phyloP scores from a whole-genome alignment of 2,797 vertebrate genomes.

The Rhabdophis nuchalis region DNA sequence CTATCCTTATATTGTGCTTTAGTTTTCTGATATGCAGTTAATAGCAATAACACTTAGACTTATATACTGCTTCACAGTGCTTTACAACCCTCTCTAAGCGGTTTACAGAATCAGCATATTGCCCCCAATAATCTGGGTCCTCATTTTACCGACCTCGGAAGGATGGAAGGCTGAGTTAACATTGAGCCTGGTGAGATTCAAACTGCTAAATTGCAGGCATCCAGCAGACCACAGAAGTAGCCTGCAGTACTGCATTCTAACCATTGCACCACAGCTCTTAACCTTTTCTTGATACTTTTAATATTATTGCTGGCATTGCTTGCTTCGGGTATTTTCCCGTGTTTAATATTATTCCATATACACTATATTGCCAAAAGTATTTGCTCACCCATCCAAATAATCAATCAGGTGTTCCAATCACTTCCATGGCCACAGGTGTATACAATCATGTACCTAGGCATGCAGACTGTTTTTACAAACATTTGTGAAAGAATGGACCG shows the following conservation, averaged over 20 bases:
- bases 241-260: background rate
- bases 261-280: background rate
- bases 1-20: conserved; percentile 5
- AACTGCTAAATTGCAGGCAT: background rate
- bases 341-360: no score
- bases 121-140: background rate
- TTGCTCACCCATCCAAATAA: no score
- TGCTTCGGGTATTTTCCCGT: no score
- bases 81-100: background rate
- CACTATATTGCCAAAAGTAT: no score
- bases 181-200: background rate
- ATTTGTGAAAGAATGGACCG: no score
- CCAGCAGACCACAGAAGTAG: background rate
- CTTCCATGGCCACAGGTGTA: no score
- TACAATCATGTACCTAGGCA: no score
- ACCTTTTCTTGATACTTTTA: conserved; percentile 24
- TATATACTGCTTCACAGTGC: no score
- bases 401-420: no score
- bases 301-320: conserved; percentile 10
- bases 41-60: background rate
- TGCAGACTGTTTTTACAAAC: no score
- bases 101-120: background rate
- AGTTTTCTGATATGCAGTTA: conserved; percentile 32
- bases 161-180: no score
- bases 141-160: no score